phyloP scores from a whole-genome alignment of 1,140 invertebrate species.

The Neelides sp. region DNA sequence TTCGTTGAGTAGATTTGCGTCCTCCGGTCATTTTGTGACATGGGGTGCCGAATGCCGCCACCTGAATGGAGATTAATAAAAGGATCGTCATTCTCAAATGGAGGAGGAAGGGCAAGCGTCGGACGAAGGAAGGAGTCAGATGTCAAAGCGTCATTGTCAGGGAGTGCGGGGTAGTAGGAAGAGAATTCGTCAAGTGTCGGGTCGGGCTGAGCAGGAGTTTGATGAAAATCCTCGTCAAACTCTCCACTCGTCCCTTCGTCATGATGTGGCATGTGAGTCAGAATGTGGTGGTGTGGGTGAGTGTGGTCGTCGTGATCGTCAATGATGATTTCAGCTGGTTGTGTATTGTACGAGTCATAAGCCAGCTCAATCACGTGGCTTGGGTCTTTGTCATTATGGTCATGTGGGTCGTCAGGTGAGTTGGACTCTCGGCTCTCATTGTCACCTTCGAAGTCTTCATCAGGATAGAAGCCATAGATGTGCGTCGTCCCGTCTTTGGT shows the following conservation, averaged over 20 bases:
- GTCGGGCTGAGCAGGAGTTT: conserved; percentile 1
- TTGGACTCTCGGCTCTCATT: conserved; percentile 4
- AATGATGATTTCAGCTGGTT: conserved; percentile 24
- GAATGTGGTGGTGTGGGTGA: too few relatives aligned
- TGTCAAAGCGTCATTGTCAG: too few relatives aligned
- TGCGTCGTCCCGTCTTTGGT: conserved; percentile 10
- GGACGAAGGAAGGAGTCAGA: too few relatives aligned
- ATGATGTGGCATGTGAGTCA: too few relatives aligned
- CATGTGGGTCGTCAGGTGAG: background rate
- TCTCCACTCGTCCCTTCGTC: conserved; percentile 1
- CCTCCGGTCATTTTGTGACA: too few relatives aligned
- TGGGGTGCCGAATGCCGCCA: too few relatives aligned
- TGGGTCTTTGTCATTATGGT: conserved; percentile 2
- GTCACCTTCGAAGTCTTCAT: conserved; percentile 12
- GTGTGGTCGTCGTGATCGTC: conserved; percentile 8
- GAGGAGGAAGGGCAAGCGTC: too few relatives aligned
- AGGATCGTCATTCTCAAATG: too few relatives aligned
- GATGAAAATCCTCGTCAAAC: background rate
- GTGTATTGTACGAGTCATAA: conserved; percentile 14
- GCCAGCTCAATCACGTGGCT: conserved; percentile 27
- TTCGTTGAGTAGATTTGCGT: too few relatives aligned
- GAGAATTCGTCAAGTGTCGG: too few relatives aligned
- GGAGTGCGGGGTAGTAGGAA: too few relatives aligned
- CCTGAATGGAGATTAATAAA: too few relatives aligned
- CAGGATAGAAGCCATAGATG: conserved; percentile 25